Evolutionary conservation across 1,140 invertebrate species (phyloP).

Genomic region (Drosophila malerkotliana): DNA sequence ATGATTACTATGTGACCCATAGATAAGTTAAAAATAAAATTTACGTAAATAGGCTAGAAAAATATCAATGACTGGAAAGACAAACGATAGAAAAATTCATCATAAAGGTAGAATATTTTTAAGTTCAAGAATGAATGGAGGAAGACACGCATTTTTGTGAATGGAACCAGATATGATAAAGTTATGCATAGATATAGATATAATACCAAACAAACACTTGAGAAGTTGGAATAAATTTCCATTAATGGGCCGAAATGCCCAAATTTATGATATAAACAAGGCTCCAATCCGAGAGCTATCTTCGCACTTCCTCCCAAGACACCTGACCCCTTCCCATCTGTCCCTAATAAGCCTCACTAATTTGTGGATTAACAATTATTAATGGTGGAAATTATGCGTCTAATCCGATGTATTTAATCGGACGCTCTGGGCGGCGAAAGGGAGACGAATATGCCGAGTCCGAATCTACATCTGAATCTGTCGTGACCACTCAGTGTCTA

Average conservation of each 20-base stretch:
- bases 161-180: slow-evolving; percentile 4
- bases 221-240: slow-evolving; percentile 25
- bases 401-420: slow-evolving; percentile 13
- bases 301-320: neutral
- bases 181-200: neutral
- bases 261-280: slow-evolving; percentile 31
- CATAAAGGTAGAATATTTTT: slow-evolving; percentile 25
- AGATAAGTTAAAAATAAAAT: too few relatives aligned
- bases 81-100: slow-evolving; percentile 7
- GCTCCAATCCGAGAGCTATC: neutral
- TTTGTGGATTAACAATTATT: slow-evolving; percentile 45
- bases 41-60: too few relatives aligned
- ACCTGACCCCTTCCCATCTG: neutral
- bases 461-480: slow-evolving; percentile 34
- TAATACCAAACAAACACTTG: too few relatives aligned
- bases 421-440: slow-evolving; percentile 15
- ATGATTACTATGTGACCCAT: too few relatives aligned
- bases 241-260: slow-evolving; percentile 4
- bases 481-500: slow-evolving; percentile 49
- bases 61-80: neutral
- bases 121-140: slow-evolving; percentile 19
- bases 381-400: slow-evolving; percentile 45
- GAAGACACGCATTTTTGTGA: slow-evolving; percentile 22
- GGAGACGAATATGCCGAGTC: too few relatives aligned
- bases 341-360: slow-evolving; percentile 32